Evolutionary conservation across 2,797 vertebrate genomes (phyloP), one percentile per base, ranked within the genome.

Genomic region (Cyprinella venusta): DNA sequence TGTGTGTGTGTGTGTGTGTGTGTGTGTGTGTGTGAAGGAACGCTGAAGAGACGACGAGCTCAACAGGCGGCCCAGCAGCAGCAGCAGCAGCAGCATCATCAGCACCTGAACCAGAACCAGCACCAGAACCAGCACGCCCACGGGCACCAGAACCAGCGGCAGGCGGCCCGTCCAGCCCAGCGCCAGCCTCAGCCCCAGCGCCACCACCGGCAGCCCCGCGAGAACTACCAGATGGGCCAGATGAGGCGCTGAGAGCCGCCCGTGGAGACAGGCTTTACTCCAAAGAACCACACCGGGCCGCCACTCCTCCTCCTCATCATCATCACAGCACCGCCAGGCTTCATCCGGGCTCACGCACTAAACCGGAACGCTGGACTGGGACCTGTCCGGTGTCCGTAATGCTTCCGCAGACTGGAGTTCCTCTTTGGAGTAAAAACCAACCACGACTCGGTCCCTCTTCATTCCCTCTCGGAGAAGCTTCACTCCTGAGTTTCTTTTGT

Each of bases 1-100:
- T 50, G n/a, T 6, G 2, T 80, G 5, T 67, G 18, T 38, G 45
- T 52, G 61, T 52, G 7, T 52, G 61, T 52, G 7, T n/a, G n/a
- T n/a, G n/a, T n/a, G n/a, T n/a, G n/a, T n/a, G n/a, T n/a, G 63
- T 26, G n/a, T 21, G 10, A 91, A 99, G 98, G 98, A 92, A 99
- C 98, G 89, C 94, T 99, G 93, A 99, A 99, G 94, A 94, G 98
- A 91, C 95, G 97, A 90, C 95, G 97, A 94, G 96, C 97, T 18
- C 98, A 97, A 79, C 96, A 97, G 1, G 95, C 96, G 5, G 91
- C 89, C 86, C 97, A 94, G 87, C 94, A 94, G 88, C 93, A 93
- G 81, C 94, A 93, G 81, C 94, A 94, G 85, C 84, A 85, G 26
- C 83, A 84, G 4, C 94, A 90, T 61, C 96, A 97, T 88, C 91